phyloP scores from a whole-genome alignment of 2,888 invertebrate genomes.

The Aleiodes testaceus region DNA sequence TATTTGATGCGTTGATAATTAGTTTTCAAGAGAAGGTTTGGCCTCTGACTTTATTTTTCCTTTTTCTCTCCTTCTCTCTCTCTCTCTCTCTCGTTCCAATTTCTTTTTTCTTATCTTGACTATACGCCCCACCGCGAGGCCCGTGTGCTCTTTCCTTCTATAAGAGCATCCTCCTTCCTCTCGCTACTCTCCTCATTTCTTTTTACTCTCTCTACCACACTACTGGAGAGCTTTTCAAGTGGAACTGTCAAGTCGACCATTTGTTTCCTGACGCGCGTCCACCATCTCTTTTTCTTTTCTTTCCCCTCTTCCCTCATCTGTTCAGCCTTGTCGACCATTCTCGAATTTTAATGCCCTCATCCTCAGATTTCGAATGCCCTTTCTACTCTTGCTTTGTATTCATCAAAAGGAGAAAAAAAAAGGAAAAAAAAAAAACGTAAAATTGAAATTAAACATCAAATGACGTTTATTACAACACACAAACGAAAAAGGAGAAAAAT shows the following conservation, averaged over 20 bases:
- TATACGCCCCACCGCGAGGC: conserved; percentile 27
- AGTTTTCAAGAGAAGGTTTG: conserved; percentile 63
- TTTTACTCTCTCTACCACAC: conserved; percentile 28
- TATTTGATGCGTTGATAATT: conserved; percentile 72
- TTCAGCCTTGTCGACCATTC: conserved; percentile 28
- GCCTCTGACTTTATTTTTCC: conserved; percentile 44
- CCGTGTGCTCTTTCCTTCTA: neutral
- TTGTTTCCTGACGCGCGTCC: conserved; percentile 58
- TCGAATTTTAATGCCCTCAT: conserved; percentile 37
- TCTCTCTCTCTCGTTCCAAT: conserved; percentile 26
- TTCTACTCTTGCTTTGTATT: conserved; percentile 13
- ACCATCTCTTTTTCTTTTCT: conserved; percentile 37
- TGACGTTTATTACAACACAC: conserved; percentile 2
- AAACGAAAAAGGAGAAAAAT: no score
- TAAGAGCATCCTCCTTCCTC: conserved; percentile 9
- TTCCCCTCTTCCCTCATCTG: conserved; percentile 16
- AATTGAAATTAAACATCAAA: conserved; percentile 6
- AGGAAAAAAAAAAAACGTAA: conserved; percentile 6
- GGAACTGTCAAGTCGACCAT: conserved; percentile 62
- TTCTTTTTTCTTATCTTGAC: conserved; percentile 38
- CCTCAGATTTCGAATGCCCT: conserved; percentile 29
- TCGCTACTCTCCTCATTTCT: conserved; percentile 22
- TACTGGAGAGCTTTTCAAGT: conserved; percentile 37
- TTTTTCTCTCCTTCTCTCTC: conserved; percentile 38
- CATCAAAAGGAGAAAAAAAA: conserved; percentile 16